Evolutionary conservation across 2,113 vertebrate species (phyloP), one percentile per base, ranked within the genome.

Genomic region (Rhineura floridana): DNA sequence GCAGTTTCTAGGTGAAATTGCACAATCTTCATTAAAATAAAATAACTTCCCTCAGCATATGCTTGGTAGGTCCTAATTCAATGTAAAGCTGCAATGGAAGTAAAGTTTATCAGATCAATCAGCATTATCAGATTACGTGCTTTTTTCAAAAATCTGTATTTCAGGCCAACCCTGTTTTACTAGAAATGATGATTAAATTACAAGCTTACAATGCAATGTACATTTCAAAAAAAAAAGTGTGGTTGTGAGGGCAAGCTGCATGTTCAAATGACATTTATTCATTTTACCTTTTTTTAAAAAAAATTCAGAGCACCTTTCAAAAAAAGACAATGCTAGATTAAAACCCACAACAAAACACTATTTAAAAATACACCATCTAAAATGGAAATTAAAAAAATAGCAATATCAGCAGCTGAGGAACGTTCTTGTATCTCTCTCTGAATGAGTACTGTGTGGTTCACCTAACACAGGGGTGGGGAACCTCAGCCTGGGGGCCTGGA

Each of bases 121-220:
- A 89, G 46, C 6, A 80, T 2, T 1, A n/a, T 39, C 86, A 76
- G 59, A 90, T 89, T 93, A 70, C 82, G 67, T 90, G 44, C 67
- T 82, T 78, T 81, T 33, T 81, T 78, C 84, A 86, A 81, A 83
- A 30, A 76, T 89, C 42, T 25, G 42, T 93, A 39, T 87, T 91
- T 44, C n/a, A 69, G 89, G 91, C 85, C 6, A 77, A 36, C 11
- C 8, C 30, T 2, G 1, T 76, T 81, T 90, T 86, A 83, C 79
- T 88, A 90, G 90, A 73, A 77, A 77, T 65, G 39, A 23, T 75
- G 17, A 85, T 77, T 23, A 63, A 63, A 65, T 42, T 7, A 76
- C 30, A 36, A 86, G 90, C 36, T 0, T 82, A 90, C 25, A 48
- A 65, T 25, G 36, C 10, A 65, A 65, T 77, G 23, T 25, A 23